phyloP scores from a whole-genome alignment of 2,888 invertebrate species.

The Amiota communis region DNA sequence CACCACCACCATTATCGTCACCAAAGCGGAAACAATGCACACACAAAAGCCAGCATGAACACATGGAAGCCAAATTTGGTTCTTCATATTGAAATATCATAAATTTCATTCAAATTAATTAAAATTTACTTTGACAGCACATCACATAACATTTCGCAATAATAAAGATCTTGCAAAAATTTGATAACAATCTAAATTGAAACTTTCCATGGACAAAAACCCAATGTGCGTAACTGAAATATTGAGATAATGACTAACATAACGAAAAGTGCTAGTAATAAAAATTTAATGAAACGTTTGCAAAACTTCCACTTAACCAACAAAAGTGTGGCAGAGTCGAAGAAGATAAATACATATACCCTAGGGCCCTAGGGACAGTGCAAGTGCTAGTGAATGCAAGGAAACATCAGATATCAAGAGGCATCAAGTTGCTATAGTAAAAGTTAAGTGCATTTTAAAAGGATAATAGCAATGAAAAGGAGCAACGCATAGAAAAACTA shows the following conservation, averaged over 20 bases:
- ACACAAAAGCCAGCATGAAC: too few relatives aligned
- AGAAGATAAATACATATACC: too few relatives aligned
- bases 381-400: neutral
- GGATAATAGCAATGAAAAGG: conserved; percentile 2
- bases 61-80: too few relatives aligned
- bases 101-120: conserved; percentile 4
- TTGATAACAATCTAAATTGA: too few relatives aligned
- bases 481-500: neutral
- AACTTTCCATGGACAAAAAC: neutral
- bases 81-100: neutral
- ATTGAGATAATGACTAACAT: neutral
- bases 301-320: neutral
- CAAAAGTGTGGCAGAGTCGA: too few relatives aligned
- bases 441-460: conserved; percentile 22
- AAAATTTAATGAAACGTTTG: neutral
- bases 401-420: neutral
- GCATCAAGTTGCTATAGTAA: neutral
- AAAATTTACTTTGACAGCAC: neutral
- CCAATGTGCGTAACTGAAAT: conserved; percentile 2
- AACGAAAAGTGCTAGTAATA: neutral
- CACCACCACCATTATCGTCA: too few relatives aligned
- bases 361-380: neutral
- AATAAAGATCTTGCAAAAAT: too few relatives aligned
- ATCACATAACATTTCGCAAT: too few relatives aligned
- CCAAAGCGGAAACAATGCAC: too few relatives aligned